These are phyloP conservation scores for Euleptes europaea DNA, from an alignment of 2,113 vertebrate genomes.

Conservation along the genomic window DNA sequence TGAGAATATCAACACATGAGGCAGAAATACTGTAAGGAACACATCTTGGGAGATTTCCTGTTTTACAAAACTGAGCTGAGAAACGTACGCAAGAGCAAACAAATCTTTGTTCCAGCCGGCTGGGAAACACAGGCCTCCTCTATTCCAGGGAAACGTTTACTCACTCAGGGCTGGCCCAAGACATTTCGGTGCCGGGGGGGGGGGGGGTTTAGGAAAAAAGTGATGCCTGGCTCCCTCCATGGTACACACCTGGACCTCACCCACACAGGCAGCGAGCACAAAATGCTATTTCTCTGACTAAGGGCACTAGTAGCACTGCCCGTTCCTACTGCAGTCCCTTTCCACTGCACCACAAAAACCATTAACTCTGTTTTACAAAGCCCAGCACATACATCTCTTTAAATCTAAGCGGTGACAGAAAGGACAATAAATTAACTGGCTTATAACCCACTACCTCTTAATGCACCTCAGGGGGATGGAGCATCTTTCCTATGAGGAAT, in stretches of 20 bases:
- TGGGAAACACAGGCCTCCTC: not conserved
- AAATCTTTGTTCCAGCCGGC: not conserved
- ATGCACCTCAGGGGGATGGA: too few species aligned
- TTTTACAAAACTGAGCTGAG: not conserved
- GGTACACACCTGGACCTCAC: not conserved
- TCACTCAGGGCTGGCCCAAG: not conserved
- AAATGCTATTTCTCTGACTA: not conserved
- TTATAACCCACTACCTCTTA: not conserved
- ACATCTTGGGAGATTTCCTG: not conserved
- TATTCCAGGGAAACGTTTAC: not conserved
- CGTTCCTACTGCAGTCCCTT: not conserved
- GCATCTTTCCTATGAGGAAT: too few species aligned
- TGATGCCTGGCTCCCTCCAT: not conserved
- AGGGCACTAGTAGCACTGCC: not conserved
- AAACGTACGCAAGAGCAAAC: not conserved
- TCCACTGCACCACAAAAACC: not conserved
- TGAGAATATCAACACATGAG: not conserved
- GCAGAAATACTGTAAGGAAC: too few species aligned
- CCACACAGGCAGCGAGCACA: not conserved
- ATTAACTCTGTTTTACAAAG: not conserved
- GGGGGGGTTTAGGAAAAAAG: too few species aligned
- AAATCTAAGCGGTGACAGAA: not conserved
- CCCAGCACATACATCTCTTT: too few species aligned
- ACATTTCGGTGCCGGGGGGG: not conserved
- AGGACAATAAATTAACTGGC: not conserved